These are phyloP conservation scores for Cladopsammia gracilis DNA, from an alignment of 64 coral and sea anemone species.

Conservation along the genomic window DNA sequence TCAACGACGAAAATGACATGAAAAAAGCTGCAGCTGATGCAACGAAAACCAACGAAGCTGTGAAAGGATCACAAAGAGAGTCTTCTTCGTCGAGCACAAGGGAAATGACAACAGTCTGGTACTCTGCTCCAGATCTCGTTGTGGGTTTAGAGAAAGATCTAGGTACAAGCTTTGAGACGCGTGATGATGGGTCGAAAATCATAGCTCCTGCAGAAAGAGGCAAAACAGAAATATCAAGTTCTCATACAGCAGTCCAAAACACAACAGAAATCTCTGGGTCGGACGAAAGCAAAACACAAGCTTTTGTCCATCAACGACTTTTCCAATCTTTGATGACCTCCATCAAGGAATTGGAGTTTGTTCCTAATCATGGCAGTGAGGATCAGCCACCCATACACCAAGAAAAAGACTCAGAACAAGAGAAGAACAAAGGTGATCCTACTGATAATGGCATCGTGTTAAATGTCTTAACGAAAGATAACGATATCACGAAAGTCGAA, in stretches of 20 bases:
- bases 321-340: neutral
- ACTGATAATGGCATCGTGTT: neutral
- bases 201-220: neutral
- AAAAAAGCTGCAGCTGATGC: neutral
- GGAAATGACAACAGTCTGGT: neutral
- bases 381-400: too few species aligned
- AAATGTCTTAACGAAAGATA: neutral
- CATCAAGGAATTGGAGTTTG: neutral
- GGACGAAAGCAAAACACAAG: neutral
- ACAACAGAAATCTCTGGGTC: neutral
- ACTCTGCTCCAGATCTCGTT: neutral
- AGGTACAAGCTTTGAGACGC: neutral
- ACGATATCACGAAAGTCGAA: neutral
- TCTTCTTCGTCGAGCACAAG: neutral
- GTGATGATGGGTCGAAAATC: neutral
- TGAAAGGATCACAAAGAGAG: neutral
- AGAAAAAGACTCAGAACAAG: neutral
- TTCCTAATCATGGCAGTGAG: neutral
- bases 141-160: neutral
- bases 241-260: neutral
- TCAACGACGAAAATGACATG: neutral
- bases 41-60: neutral
- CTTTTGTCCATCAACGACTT: neutral
- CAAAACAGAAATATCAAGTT: neutral
- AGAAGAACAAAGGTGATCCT: neutral